These are phyloP conservation scores for Micrasema longulum DNA, from an alignment of 1,140 invertebrate species.

Conservation along the genomic window DNA sequence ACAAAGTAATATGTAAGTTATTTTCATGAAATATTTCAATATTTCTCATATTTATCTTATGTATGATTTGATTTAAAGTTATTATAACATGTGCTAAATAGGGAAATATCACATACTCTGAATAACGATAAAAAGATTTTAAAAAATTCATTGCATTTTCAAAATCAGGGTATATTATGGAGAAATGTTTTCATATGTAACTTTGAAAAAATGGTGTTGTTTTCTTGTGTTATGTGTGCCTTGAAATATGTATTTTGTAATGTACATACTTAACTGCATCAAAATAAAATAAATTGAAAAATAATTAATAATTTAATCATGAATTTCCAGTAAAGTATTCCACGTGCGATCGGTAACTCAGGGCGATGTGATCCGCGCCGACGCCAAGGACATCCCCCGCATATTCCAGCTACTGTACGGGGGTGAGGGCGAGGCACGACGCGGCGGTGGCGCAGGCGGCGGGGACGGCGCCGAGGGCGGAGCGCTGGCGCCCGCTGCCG, in stretches of 20 bases:
- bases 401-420: slow-evolving; percentile 98
- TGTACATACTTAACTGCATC: not conserved
- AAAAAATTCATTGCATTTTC: no score
- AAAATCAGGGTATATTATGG: no score
- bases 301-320: not conserved
- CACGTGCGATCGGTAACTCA: slow-evolving; percentile 98
- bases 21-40: no score
- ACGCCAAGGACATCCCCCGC: slow-evolving; percentile 98
- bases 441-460: slow-evolving; percentile 81
- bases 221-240: not conserved
- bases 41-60: no score
- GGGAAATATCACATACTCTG: no score
- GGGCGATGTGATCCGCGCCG: slow-evolving; percentile 97
- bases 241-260: no score
- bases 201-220: not conserved
- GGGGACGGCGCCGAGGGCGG: slow-evolving; percentile 51
- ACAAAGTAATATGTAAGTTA: no score
- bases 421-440: slow-evolving; percentile 91
- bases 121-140: no score
- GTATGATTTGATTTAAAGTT: no score
- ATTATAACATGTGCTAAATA: no score
- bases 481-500: slow-evolving; percentile 47
- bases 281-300: not conserved
- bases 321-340: slow-evolving; percentile 90
- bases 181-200: no score